These are phyloP conservation scores for Latrodectus elegans DNA, from an alignment of 2,888 invertebrate species.

Conservation along the genomic window DNA sequence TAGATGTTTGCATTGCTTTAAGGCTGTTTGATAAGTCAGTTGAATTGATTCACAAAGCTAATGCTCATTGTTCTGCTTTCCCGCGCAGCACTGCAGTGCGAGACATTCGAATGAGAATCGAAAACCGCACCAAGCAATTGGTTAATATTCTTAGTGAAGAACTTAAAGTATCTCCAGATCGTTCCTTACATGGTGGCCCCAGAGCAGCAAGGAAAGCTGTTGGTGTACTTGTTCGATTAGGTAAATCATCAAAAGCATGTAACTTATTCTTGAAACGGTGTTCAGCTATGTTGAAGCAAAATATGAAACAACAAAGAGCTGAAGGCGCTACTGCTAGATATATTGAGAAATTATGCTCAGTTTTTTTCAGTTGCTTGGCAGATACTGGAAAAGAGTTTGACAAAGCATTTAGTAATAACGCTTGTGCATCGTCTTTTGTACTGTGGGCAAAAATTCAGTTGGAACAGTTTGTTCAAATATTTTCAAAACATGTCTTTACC, in stretches of 20 bases:
- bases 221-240: slow-evolving; percentile 86
- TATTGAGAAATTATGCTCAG: slow-evolving; percentile 86
- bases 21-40: slow-evolving; percentile 96
- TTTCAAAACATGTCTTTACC: slow-evolving; percentile 83
- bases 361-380: slow-evolving; percentile 87
- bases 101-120: slow-evolving; percentile 77
- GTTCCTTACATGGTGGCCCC: slow-evolving; percentile 89
- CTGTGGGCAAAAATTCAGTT: slow-evolving; percentile 87
- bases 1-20: slow-evolving; percentile 95
- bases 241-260: slow-evolving; percentile 84
- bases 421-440: slow-evolving; percentile 81
- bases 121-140: slow-evolving; percentile 83
- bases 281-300: slow-evolving; percentile 86
- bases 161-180: slow-evolving; percentile 90
- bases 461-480: slow-evolving; percentile 75
- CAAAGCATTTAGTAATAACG: slow-evolving; percentile 80
- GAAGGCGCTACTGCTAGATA: slow-evolving; percentile 85
- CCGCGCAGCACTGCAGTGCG: slow-evolving; percentile 64
- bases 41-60: slow-evolving; percentile 82
- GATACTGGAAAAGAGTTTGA: slow-evolving; percentile 85
- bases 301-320: slow-evolving; percentile 83
- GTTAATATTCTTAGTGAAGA: slow-evolving; percentile 92
- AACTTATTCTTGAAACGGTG: slow-evolving; percentile 87
- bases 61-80: slow-evolving; percentile 69
- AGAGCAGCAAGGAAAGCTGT: slow-evolving; percentile 89